These are phyloP conservation scores for Lutjanus argentimaculatus DNA, from an alignment of 2,797 vertebrate species.

Conservation along the genomic window DNA sequence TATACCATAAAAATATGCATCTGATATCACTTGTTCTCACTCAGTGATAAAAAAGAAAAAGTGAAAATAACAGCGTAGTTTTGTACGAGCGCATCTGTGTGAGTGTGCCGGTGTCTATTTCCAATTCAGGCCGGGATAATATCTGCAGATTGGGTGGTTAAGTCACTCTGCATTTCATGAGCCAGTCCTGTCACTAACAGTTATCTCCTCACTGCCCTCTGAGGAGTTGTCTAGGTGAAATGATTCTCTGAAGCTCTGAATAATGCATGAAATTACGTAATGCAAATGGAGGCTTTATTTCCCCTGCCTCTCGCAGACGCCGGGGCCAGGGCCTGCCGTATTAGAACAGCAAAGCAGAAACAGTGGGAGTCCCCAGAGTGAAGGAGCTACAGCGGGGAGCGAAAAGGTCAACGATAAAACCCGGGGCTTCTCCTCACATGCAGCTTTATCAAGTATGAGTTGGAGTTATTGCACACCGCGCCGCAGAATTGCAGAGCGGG, in stretches of 20 bases:
- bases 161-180: slow-evolving; percentile 85
- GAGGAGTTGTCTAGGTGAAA: slow-evolving; percentile 82
- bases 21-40: slow-evolving; percentile 57
- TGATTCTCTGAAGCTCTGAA: slow-evolving; percentile 81
- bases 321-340: slow-evolving; percentile 57
- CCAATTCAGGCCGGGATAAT: slow-evolving; percentile 72
- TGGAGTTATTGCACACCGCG: slow-evolving; percentile 59
- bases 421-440: slow-evolving; percentile 60
- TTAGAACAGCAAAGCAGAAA: slow-evolving; percentile 62
- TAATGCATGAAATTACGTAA: slow-evolving; percentile 88
- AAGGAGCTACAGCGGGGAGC: slow-evolving; percentile 62
- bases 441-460: slow-evolving; percentile 65
- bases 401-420: slow-evolving; percentile 82
- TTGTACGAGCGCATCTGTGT: slow-evolving; percentile 40
- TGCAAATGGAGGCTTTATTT: slow-evolving; percentile 84
- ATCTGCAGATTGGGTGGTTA: slow-evolving; percentile 82
- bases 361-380: slow-evolving; percentile 71
- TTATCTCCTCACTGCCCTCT: slow-evolving; percentile 79
- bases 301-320: slow-evolving; percentile 67
- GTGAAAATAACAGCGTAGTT: slow-evolving; percentile 37
- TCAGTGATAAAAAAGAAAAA: slow-evolving; percentile 40
- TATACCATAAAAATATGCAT: slow-evolving; percentile 53
- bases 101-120: slow-evolving; percentile 62
- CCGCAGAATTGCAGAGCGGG: slow-evolving; percentile 46
- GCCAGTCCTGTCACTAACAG: slow-evolving; percentile 80